Conservation (phyloP, 2,113 vertebrate genomes). For the Oncorhynchus nerka region DNA sequence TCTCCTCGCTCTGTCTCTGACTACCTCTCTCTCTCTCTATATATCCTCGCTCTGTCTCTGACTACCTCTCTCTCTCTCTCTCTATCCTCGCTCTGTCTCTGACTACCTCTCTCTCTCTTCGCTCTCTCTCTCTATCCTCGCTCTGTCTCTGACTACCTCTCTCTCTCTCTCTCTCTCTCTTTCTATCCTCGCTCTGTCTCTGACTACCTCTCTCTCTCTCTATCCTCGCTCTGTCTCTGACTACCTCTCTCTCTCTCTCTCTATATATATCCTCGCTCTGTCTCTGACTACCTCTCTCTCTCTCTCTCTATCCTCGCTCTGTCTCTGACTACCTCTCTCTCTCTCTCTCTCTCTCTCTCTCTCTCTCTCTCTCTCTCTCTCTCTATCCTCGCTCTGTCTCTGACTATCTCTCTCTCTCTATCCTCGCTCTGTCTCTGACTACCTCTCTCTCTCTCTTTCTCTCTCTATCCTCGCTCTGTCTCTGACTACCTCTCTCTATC, state of each 20-base stretch:
- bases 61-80: not conserved
- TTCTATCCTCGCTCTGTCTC: no score
- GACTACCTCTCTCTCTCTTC: not conserved
- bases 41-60: not conserved
- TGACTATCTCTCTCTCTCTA: not conserved
- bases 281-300: not conserved
- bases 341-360: conserved; percentile 8
- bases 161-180: not conserved
- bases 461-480: no score
- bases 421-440: conserved; percentile 6
- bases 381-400: not conserved
- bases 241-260: no score
- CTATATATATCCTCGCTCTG: not conserved
- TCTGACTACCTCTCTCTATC: not conserved
- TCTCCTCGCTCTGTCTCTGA: no score
- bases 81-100: not conserved
- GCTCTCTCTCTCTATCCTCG: not conserved
- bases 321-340: not conserved
- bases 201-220: conserved; percentile 1
- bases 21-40: no score
- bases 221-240: no score
- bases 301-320: not conserved
- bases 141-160: not conserved
- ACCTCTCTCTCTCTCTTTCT: no score
- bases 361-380: conserved; percentile 5